phyloP scores from a whole-genome alignment of 92 coral and sea anemone species.

The Actinostola sp. region DNA sequence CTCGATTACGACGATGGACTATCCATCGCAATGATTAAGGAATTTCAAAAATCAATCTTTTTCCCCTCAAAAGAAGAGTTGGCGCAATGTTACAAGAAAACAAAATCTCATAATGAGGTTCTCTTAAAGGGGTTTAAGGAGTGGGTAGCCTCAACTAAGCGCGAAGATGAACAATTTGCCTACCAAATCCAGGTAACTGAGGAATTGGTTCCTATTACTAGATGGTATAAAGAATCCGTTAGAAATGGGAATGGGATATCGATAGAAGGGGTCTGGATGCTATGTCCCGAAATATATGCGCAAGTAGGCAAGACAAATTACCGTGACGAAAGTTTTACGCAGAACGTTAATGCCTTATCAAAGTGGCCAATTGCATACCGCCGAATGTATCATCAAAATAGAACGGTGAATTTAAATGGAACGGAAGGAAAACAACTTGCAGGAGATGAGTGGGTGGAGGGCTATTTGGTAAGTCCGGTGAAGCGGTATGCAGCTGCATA shows the following conservation, averaged over 20 bases:
- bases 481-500: conserved; percentile 43
- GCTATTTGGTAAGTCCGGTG: conserved; percentile 40
- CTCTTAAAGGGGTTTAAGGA: conserved; percentile 27
- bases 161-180: conserved; percentile 17
- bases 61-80: conserved; percentile 41
- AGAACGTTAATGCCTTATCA: conserved; percentile 19
- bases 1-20: conserved; percentile 53
- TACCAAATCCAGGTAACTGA: conserved; percentile 17
- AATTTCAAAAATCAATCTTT: conserved; percentile 19
- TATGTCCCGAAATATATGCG: conserved; percentile 36
- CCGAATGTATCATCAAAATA: conserved; percentile 33
- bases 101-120: conserved; percentile 22
- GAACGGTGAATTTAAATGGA: conserved; percentile 43
- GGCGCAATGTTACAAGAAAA: not conserved
- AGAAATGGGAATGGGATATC: conserved; percentile 44
- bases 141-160: conserved; percentile 9
- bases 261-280: conserved; percentile 36
- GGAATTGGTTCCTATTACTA: conserved; percentile 15
- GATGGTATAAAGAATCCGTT: conserved; percentile 13
- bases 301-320: conserved; percentile 28
- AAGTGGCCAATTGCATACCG: conserved; percentile 54
- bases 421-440: conserved; percentile 42
- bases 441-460: conserved; percentile 42
- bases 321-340: conserved; percentile 43
- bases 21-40: conserved; percentile 41